Base-by-base conservation (phyloP, 1,140 invertebrate genomes). In the Cephus cinctus region DNA sequence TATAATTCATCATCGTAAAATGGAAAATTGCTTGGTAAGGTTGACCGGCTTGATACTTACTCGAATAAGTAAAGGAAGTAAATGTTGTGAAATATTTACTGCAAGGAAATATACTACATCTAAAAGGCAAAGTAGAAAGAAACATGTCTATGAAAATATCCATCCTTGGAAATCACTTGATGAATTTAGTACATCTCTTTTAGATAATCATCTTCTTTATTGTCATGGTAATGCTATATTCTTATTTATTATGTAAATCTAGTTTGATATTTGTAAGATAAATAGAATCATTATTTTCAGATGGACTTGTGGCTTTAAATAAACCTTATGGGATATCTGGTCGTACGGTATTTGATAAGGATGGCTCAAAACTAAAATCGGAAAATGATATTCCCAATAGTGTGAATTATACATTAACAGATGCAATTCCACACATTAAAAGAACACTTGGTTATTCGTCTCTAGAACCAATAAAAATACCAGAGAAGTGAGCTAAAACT, bases 301-400 rank as follows among this genome's bases (percentile, higher is more conserved):
- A 67, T 61, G 76, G 71, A 27, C 34, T 78, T 12, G 55, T 78
- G 30, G 71, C 47, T 6, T 25, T 76, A 32, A 78, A 77, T 49
- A 78, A 77, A 59, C 76, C 76, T 3, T 78, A 73, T 50, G 76
- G 76, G 20, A 69, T 78, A 46, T 19, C 62, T 9, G 5, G 35
- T 19, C n/a, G 20, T 43, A 30, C 16, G 16, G 14, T 30, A 35
- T 25, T 27, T 35, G n/a, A 16, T 2, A 14, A 30, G 20, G 0
- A 11, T n/a, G n/a, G 41, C 0, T 1, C 21, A 5, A 44, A 8
- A 11, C n/a, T 5, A 8, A 5, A 5, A 14, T 19, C 22, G 39
- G 39, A 21, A 41, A 59, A 50, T 11, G 46, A 46, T 8, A 43
- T 70, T 43, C 40, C 51, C 4, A 46, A 58, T 50, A 12, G 30